These are phyloP conservation scores for Eumerus sabulonum DNA, from an alignment of 2,888 invertebrate genomes.

Conservation along the genomic window DNA sequence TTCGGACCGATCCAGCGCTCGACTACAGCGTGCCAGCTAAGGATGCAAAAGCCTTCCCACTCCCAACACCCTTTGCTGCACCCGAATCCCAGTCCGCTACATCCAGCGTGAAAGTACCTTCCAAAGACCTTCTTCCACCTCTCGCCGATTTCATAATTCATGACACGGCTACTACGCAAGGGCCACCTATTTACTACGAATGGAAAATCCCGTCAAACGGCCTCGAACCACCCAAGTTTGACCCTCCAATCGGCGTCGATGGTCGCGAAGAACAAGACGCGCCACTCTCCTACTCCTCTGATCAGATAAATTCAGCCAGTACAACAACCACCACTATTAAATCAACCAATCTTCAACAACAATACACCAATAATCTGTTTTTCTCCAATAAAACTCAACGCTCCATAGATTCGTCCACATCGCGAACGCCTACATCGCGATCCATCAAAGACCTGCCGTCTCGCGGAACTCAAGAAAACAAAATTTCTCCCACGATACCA, in stretches of 20 bases:
- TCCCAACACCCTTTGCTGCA: conserved; percentile 37
- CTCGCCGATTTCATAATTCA: conserved; percentile 79
- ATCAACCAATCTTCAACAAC: conserved; percentile 29
- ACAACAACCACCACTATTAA: conserved; percentile 59
- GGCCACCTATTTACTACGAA: conserved; percentile 83
- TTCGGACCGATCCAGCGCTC: conserved; percentile 45
- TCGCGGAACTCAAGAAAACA: conserved; percentile 40
- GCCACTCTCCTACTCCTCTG: conserved; percentile 72
- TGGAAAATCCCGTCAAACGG: conserved; percentile 83
- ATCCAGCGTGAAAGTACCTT: conserved; percentile 51
- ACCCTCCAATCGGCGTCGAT: conserved; percentile 78
- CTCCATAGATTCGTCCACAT: conserved; percentile 57
- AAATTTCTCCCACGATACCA: conserved; percentile 48
- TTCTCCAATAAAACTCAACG: conserved; percentile 50
- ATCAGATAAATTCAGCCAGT: conserved; percentile 69
- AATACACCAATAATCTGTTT: conserved; percentile 57
- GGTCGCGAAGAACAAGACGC: conserved; percentile 76
- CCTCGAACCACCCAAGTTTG: conserved; percentile 81
- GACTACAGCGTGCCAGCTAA: conserved; percentile 64
- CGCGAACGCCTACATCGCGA: conserved; percentile 73
- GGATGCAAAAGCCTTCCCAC: conserved; percentile 40
- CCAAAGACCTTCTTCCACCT: conserved; percentile 80
- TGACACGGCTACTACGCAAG: conserved; percentile 80
- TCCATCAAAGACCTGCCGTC: conserved; percentile 73
- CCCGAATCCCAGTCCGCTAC: conserved; percentile 2